These are phyloP conservation scores for Drosophila navojoa DNA, from an alignment of 1,140 invertebrate species.

Conservation along the genomic window DNA sequence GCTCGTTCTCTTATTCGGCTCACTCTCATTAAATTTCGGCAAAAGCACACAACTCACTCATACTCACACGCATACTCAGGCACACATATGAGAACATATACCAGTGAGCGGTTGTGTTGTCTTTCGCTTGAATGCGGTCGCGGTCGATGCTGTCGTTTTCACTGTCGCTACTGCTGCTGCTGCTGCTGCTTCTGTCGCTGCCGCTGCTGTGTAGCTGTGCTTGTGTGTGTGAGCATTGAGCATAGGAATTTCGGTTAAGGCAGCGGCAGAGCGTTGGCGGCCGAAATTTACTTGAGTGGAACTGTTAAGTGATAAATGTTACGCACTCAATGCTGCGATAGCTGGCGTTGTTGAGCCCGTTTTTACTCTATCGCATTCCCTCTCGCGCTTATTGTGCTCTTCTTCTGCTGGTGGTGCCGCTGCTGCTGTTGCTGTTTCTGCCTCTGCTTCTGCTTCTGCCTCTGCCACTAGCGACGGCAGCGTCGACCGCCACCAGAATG, in stretches of 20 bases:
- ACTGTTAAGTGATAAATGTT: constrained; percentile 56
- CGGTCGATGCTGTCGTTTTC: constrained; percentile 16
- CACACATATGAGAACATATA: constrained; percentile 24
- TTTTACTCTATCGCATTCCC: constrained; percentile 9
- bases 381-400: constrained; percentile 9
- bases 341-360: background rate
- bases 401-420: constrained; percentile 18
- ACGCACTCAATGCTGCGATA: constrained; percentile 28
- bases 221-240: constrained; percentile 13
- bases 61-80: constrained; percentile 4
- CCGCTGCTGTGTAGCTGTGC: constrained; percentile 2
- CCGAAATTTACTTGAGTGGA: constrained; percentile 56
- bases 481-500: constrained; percentile 17
- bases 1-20: constrained; percentile 39
- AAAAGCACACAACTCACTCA: constrained; percentile 32
- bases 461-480: constrained; percentile 10
- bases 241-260: constrained; percentile 67
- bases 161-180: constrained; percentile 14
- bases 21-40: constrained; percentile 49
- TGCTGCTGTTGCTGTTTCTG: constrained; percentile 6
- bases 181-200: constrained; percentile 19
- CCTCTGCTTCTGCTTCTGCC: constrained; percentile 5
- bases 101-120: constrained; percentile 33
- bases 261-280: constrained; percentile 43
- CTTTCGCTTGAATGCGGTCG: constrained; percentile 37